These are phyloP conservation scores for Ariolimax columbianus DNA, from an alignment of 2,888 invertebrate genomes.

Conservation along the genomic window DNA sequence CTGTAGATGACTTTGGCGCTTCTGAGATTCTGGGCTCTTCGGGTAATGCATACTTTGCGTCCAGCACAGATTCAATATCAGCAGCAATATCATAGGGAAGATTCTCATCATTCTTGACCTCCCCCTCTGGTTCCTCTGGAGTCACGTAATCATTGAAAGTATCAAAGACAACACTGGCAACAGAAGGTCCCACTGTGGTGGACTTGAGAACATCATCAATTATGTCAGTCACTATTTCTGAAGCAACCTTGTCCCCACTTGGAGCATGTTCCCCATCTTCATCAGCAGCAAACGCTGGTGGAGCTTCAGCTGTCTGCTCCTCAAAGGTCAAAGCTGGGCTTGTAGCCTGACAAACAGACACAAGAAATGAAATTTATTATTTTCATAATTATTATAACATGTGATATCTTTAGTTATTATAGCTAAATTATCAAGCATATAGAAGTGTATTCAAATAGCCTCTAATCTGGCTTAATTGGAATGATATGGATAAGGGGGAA, in stretches of 20 bases:
- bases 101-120: not conserved
- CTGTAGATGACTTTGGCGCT: not conserved
- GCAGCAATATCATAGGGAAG: slow-evolving; percentile 24
- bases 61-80: slow-evolving; percentile 32
- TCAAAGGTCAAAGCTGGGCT: not conserved
- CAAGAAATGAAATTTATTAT: not conserved
- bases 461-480: too few relatives aligned
- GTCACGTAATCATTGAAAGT: slow-evolving; percentile 72
- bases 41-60: slow-evolving; percentile 1
- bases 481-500: too few relatives aligned
- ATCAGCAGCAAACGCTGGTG: not conserved
- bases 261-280: not conserved
- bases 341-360: not conserved
- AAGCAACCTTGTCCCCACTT: slow-evolving; percentile 50
- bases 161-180: slow-evolving; percentile 75
- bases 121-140: slow-evolving; percentile 9
- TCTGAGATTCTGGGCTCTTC: not conserved
- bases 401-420: too few relatives aligned
- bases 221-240: slow-evolving; percentile 72
- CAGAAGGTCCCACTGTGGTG: slow-evolving; percentile 73
- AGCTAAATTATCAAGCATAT: too few relatives aligned
- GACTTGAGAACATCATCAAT: slow-evolving; percentile 77
- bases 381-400: too few relatives aligned
- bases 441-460: too few relatives aligned
- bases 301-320: not conserved